These are phyloP conservation scores for Cercopithecus hamlyni DNA, from an alignment of 2,797 vertebrate species.

Conservation along the genomic window DNA sequence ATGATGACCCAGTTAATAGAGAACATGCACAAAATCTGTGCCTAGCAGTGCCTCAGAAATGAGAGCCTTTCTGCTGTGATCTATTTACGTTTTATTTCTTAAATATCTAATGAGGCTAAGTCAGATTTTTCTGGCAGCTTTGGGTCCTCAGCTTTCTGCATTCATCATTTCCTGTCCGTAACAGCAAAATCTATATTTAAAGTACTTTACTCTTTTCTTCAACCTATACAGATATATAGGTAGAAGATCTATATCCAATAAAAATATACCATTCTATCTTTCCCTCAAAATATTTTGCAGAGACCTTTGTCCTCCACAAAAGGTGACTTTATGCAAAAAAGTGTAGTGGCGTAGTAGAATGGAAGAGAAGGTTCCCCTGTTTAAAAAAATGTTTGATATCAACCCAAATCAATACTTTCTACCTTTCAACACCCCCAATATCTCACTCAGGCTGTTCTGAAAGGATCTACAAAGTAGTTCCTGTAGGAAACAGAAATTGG, in stretches of 20 bases:
- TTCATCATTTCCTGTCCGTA: background rate
- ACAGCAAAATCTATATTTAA: slow-evolving; percentile 6
- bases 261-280: background rate
- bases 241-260: background rate
- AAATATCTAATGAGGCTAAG: background rate
- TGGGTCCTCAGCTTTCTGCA: background rate
- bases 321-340: background rate
- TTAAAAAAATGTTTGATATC: background rate
- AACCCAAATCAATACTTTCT: background rate
- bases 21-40: background rate
- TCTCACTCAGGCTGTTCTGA: background rate
- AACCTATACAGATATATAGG: background rate
- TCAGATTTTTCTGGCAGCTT: slow-evolving; percentile 22
- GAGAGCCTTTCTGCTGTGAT: background rate
- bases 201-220: background rate
- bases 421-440: background rate
- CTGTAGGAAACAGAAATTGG: background rate
- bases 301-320: background rate
- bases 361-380: background rate
- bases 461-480: background rate
- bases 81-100: slow-evolving; percentile 25
- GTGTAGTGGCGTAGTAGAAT: background rate
- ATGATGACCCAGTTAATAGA: background rate
- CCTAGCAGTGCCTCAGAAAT: background rate
- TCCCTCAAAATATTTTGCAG: background rate